Evolutionary conservation across 2,113 vertebrate species (phyloP).

Genomic region (Mohoua ochrocephala): DNA sequence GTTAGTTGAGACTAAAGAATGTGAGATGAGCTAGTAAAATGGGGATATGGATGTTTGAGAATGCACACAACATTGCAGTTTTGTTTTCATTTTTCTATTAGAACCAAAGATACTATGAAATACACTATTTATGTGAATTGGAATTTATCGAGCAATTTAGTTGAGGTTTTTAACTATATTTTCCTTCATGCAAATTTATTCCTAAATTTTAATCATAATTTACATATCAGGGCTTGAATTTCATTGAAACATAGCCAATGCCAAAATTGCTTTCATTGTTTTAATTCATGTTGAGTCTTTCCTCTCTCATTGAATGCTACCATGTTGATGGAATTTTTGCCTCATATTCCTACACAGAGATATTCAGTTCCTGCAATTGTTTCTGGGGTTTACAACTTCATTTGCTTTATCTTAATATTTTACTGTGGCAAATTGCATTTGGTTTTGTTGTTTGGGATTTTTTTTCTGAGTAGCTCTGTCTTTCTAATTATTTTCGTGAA

Average conservation of each 20-base stretch:
- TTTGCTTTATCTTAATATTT: not conserved
- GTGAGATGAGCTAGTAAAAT: not conserved
- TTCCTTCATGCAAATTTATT: not conserved
- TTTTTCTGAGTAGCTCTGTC: not conserved
- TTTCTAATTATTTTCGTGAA: not conserved
- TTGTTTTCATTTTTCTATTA: not conserved
- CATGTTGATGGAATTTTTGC: not conserved
- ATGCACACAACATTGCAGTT: not conserved
- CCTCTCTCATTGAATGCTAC: not conserved
- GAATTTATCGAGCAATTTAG: not conserved
- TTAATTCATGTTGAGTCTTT: not conserved
- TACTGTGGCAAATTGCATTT: not conserved
- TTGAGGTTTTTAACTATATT: not conserved
- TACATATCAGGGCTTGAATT: not conserved
- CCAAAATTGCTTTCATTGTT: not conserved
- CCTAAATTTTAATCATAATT: not conserved
- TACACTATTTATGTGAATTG: not conserved
- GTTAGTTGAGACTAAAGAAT: not conserved
- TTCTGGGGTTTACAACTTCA: not conserved
- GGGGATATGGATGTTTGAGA: not conserved
- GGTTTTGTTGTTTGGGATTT: fast-evolving
- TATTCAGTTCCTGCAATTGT: not conserved
- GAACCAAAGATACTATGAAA: not conserved
- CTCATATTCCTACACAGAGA: not conserved
- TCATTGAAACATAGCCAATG: not conserved